phyloP scores from a whole-genome alignment of 2,113 vertebrate genomes.

The Dolichallabes microphthalmus region DNA sequence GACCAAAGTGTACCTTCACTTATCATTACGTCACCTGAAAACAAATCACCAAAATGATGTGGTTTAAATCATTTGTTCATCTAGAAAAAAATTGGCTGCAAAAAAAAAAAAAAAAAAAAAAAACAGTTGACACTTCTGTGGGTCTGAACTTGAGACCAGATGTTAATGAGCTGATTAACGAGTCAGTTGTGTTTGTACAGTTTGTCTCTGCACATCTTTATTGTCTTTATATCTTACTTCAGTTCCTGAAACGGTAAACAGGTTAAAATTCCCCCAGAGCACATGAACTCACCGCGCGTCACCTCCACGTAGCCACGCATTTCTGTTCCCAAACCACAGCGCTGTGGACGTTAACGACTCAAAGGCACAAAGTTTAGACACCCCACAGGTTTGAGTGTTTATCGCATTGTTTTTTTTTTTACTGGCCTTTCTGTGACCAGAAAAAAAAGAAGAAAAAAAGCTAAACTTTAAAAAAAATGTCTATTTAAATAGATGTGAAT shows the following conservation, averaged over 20 bases:
- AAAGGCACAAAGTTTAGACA: conserved; percentile 22
- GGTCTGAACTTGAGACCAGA: too few relatives aligned
- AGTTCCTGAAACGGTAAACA: too few relatives aligned
- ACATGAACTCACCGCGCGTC: background rate
- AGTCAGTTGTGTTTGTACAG: background rate
- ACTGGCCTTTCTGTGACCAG: conserved; percentile 19
- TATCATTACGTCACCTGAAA: background rate
- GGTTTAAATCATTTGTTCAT: background rate
- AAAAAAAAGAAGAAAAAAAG: background rate
- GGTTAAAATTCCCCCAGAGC: background rate
- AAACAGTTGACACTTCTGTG: background rate
- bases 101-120: background rate
- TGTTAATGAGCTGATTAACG: background rate
- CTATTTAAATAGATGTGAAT: background rate
- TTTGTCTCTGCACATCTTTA: too few relatives aligned
- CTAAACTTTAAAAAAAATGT: too few relatives aligned
- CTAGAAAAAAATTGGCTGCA: background rate
- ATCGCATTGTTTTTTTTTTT: conserved; percentile 27
- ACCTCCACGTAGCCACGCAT: background rate
- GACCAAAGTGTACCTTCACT: background rate
- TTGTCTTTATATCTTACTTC: too few relatives aligned
- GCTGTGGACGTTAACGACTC: background rate
- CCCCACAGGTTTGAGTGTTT: conserved; percentile 12
- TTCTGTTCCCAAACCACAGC: background rate
- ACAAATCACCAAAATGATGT: background rate